These are phyloP conservation scores for Dipus sagitta DNA, from an alignment of 2,797 vertebrate genomes.

Conservation along the genomic window DNA sequence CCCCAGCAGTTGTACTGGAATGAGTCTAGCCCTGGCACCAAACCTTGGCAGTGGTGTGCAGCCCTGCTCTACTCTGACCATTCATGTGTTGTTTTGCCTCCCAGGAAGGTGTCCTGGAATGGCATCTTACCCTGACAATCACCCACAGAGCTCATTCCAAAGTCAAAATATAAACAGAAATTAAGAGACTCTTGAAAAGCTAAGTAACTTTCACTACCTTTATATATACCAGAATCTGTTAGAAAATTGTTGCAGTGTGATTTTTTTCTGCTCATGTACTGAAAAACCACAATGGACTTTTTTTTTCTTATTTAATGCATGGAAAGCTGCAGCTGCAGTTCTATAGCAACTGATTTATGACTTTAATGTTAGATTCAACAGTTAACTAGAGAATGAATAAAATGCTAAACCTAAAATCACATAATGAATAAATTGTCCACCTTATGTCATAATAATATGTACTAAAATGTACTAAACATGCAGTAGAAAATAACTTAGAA, in stretches of 20 bases:
- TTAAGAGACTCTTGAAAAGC: neutral
- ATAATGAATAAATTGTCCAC: neutral
- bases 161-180: neutral
- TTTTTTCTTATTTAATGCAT: conserved; percentile 1
- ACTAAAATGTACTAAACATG: neutral
- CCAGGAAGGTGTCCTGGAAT: too few relatives aligned
- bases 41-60: too few relatives aligned
- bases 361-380: conserved; percentile 16
- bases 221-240: neutral
- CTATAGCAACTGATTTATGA: neutral
- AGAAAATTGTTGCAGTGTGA: neutral
- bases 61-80: too few relatives aligned
- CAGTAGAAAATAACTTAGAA: neutral
- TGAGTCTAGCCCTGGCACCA: too few relatives aligned
- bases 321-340: neutral
- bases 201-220: neutral
- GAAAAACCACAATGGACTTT: neutral
- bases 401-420: neutral
- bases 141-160: neutral
- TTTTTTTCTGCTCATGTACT: neutral
- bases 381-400: neutral
- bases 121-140: too few relatives aligned
- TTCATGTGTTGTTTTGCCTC: too few relatives aligned
- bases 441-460: neutral
- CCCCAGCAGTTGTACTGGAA: too few relatives aligned